phyloP scores from a whole-genome alignment of 2,113 vertebrate species.

The Mesocricetus auratus region DNA sequence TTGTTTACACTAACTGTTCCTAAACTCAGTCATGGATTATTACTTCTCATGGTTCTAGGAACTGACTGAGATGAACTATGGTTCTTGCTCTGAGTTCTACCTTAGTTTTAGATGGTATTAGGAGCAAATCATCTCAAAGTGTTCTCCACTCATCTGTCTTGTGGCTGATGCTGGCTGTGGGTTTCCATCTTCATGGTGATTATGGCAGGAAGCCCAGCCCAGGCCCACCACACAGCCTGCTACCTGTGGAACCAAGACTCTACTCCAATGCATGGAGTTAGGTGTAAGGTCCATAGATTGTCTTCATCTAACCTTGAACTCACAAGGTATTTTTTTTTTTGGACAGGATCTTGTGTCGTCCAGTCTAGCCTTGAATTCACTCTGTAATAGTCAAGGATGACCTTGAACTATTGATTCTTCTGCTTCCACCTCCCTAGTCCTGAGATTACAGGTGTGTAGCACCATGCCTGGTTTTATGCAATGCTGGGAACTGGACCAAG shows the following conservation, averaged over 20 bases:
- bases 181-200: not conserved
- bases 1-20: not conserved
- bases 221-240: not conserved
- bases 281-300: not conserved
- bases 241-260: not conserved
- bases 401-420: not conserved
- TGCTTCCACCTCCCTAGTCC: not conserved
- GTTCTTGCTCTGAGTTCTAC: not conserved
- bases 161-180: not conserved
- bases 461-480: not conserved
- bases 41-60: not conserved
- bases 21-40: constrained; percentile 1
- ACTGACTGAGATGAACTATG: not conserved
- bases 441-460: too few relatives aligned
- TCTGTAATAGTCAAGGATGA: not conserved
- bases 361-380: not conserved
- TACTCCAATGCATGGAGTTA: not conserved
- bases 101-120: not conserved
- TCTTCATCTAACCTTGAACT: not conserved
- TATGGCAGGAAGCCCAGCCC: not conserved
- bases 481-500: too few relatives aligned
- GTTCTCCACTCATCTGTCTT: not conserved
- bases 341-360: not conserved
- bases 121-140: too few relatives aligned
- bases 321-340: not conserved